phyloP scores from a whole-genome alignment of 30 jellyfish, hydroid and myxozoan genomes.

The Hydractinia echinata region DNA sequence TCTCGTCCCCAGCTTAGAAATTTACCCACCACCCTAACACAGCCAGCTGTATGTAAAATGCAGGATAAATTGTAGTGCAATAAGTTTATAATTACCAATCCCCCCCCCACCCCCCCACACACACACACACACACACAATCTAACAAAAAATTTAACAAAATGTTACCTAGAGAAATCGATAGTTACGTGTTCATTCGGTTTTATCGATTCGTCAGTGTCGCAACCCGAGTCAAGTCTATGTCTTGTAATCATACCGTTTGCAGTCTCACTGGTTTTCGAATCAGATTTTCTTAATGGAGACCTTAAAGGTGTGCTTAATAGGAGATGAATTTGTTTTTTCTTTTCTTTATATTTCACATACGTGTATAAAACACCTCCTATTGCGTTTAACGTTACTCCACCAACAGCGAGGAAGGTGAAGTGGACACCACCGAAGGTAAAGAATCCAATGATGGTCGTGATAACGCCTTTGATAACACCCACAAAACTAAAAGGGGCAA shows the following conservation, averaged over 20 bases:
- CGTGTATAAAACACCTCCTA: slow-evolving; percentile 78
- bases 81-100: no score
- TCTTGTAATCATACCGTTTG: slow-evolving; percentile 1
- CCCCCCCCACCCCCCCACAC: no score
- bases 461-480: slow-evolving; percentile 95
- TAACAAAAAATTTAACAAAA: no score
- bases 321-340: slow-evolving; percentile 23
- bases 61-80: no score
- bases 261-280: not conserved
- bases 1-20: no score
- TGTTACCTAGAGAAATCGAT: not conserved
- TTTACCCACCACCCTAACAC: no score
- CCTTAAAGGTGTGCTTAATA: not conserved
- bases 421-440: slow-evolving; percentile 95
- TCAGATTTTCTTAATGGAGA: not conserved
- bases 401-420: slow-evolving; percentile 55
- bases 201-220: not conserved
- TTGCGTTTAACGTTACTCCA: slow-evolving; percentile 78
- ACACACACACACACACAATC: no score
- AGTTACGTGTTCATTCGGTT: not conserved
- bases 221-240: slow-evolving; percentile 10
- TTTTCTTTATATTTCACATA: slow-evolving; percentile 73
- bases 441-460: slow-evolving; percentile 89
- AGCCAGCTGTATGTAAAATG: no score
- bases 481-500: slow-evolving; percentile 63